Base-by-base conservation (phyloP, 2,113 vertebrate genomes). In the Kryptolebias marmoratus region DNA sequence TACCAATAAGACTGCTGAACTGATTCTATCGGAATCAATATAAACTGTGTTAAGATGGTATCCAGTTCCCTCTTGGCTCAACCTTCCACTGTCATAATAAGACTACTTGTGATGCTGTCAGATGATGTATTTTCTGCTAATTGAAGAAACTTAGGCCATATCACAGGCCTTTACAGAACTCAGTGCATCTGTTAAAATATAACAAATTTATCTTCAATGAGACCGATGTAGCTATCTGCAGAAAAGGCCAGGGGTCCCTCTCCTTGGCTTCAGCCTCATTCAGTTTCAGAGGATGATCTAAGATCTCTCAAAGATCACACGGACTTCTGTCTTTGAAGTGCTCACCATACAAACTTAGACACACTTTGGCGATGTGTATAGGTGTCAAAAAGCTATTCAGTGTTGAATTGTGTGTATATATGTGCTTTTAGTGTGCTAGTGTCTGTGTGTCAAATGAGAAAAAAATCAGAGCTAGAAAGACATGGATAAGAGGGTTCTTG, bases 131-230 rank as follows among this genome's bases (percentile, higher is more conserved):
- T 80, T 53, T 28, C n/a, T 28, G 53, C 77, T 49, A 68, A 80
- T 16, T 56, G 56, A 45, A 53, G 28, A 30, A 69, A 73, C 68
- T 48, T 58, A 67, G 73, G 71, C 73, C 63, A 86, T 87, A 79
- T 81, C 88, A 85, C 77, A 77, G 65, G 71, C 77, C 63, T 80
- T 44, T 54, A 42, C 64, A 81, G 77, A 71, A 84, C 86, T 56
- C 48, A 42, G 47, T 45, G 78, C 75, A 81, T 88, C 81, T 74
- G 77, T 85, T 77, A 79, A 88, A 91, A 83, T 88, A 84, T 70
- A 59, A 80, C 79, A 86, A 77, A 85, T 88, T 87, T 87, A 79
- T 80, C 77, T 79, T 81, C 89, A 88, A 88, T 90, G 86, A 90
- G 71, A 67, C 72, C 84, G 79, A 87, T 91, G 82, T 82, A 78